Percentiles rank a stretch among this genome's conserved stretches.
Conservation (phyloP, 2,888 invertebrate genomes). For the Zaprionus lineosus region DNA sequence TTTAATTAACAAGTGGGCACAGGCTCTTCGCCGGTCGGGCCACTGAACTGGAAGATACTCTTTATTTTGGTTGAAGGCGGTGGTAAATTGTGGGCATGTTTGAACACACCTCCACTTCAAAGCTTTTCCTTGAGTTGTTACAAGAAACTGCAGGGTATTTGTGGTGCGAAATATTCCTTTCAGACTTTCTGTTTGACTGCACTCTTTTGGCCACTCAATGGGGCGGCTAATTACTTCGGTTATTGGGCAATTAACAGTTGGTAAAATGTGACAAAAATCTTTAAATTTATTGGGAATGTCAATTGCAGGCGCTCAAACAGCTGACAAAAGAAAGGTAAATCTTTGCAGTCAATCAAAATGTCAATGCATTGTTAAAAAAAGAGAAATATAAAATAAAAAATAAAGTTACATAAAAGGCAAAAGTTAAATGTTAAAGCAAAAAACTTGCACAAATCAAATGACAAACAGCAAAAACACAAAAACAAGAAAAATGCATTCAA, state of each 20-base stretch:
- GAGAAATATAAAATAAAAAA: too few relatives aligned
- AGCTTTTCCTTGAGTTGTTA: too few relatives aligned
- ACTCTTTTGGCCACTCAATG: conserved; percentile 43
- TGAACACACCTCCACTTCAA: too few relatives aligned
- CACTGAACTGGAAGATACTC: neutral
- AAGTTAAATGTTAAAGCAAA: conserved; percentile 18
- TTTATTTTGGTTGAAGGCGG: neutral
- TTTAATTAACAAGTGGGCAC: conserved; percentile 26
- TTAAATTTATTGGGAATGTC: conserved; percentile 31
- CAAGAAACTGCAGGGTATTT: neutral
- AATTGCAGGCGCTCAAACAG: conserved; percentile 31
- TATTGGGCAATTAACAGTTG: conserved; percentile 53
- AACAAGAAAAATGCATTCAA: conserved; percentile 48
- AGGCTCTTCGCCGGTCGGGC: too few relatives aligned
- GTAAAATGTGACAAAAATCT: conserved; percentile 33
- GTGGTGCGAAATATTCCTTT: neutral
- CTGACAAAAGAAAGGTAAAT: conserved; percentile 1
- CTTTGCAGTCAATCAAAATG: conserved; percentile 12
- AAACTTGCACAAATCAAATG: conserved; percentile 7
- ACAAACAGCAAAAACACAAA: conserved; percentile 10
- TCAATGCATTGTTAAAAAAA: conserved; percentile 11
- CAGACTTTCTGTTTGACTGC: neutral
- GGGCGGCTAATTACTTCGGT: conserved; percentile 51
- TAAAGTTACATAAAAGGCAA: conserved; percentile 3
- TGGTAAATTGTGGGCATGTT: too few relatives aligned